These are phyloP conservation scores for Meloidogyne floridensis DNA, from an alignment of 1,140 invertebrate genomes.

Conservation along the genomic window DNA sequence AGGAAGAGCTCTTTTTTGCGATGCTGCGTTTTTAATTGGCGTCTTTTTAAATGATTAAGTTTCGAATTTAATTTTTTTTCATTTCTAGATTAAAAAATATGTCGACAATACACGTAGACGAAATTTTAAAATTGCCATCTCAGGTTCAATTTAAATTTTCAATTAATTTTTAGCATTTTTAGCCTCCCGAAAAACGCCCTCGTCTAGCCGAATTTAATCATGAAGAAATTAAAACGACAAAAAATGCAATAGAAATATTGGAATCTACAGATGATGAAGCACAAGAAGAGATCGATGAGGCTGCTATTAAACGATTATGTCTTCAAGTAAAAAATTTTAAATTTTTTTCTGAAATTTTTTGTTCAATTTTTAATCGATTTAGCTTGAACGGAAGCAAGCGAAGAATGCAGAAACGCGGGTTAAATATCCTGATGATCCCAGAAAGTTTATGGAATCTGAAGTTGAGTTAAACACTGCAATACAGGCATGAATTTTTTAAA, in stretches of 20 bases:
- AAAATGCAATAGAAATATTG: constrained; percentile 38
- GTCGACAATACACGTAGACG: constrained; percentile 29
- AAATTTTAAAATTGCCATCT: constrained; percentile 23
- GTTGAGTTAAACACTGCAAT: constrained; percentile 87
- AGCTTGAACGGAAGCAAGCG: constrained; percentile 88
- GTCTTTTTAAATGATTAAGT: no score
- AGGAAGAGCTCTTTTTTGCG: no score
- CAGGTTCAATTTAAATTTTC: background rate
- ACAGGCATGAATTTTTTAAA: constrained; percentile 70
- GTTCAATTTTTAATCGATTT: constrained; percentile 34
- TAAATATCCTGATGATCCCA: constrained; percentile 93
- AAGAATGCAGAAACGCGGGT: constrained; percentile 97
- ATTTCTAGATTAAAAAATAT: constrained; percentile 2
- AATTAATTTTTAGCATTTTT: constrained; percentile 8
- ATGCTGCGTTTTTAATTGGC: no score
- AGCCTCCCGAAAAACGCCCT: constrained; percentile 34
- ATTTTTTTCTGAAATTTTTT: constrained; percentile 29
- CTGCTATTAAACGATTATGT: constrained; percentile 37
- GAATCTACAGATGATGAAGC: constrained; percentile 29
- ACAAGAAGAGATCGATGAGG: constrained; percentile 37
- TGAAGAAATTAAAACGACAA: background rate
- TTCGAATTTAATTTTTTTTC: no score
- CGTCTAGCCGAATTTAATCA: constrained; percentile 13
- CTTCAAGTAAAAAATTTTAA: constrained; percentile 14
- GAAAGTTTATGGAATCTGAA: constrained; percentile 98